Percentiles rank a stretch among this genome's conserved stretches.
These are phyloP conservation scores for Dione juno DNA, from an alignment of 2,888 invertebrate genomes.

Conservation along the genomic window DNA sequence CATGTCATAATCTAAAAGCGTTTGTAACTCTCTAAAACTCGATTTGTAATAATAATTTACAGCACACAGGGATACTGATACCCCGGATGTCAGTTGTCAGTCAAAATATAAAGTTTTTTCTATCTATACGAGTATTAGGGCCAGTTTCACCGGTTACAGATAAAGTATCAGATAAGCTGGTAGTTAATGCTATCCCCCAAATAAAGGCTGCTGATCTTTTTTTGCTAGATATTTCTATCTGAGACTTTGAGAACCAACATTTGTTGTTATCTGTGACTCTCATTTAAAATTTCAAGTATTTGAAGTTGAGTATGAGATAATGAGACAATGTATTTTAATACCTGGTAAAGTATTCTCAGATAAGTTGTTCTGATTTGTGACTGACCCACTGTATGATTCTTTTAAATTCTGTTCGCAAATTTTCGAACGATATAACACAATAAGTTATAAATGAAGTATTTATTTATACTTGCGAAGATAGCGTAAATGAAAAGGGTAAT, in stretches of 20 bases:
- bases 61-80: background rate
- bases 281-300: too few relatives aligned
- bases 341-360: background rate
- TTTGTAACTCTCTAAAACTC: constrained; percentile 17
- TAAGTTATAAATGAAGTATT: background rate
- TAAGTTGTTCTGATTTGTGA: too few relatives aligned
- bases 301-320: too few relatives aligned
- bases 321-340: too few relatives aligned
- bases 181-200: too few relatives aligned
- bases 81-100: background rate
- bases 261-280: too few relatives aligned
- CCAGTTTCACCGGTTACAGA: too few relatives aligned
- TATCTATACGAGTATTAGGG: background rate
- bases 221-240: too few relatives aligned
- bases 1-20: constrained; percentile 4
- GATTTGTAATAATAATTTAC: constrained; percentile 16
- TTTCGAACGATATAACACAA: background rate
- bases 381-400: too few relatives aligned
- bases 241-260: too few relatives aligned
- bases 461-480: constrained; percentile 3
- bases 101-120: background rate
- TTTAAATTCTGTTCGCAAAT: background rate
- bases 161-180: too few relatives aligned
- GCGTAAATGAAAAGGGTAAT: constrained; percentile 1
- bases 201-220: too few relatives aligned